Evolutionary conservation across 2,113 vertebrate genomes (phyloP).

Genomic region (Zapornia atra): DNA sequence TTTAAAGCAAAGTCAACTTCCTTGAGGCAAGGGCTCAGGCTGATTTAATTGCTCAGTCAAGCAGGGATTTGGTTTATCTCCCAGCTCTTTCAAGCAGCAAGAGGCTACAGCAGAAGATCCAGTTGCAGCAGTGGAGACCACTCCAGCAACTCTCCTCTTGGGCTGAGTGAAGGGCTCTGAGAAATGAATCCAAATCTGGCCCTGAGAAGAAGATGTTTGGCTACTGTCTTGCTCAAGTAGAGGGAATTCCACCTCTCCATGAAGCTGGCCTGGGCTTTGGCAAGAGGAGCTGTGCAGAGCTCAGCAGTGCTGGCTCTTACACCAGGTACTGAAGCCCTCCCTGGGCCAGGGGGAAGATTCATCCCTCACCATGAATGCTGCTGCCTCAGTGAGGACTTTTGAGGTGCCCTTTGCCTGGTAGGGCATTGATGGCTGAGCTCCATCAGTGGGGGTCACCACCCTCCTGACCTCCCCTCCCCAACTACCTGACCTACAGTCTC

Average conservation of each 20-base stretch:
- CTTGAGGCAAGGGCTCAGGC: not conserved
- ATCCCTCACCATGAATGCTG: not conserved
- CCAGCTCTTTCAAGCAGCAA: not conserved
- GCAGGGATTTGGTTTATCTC: not conserved
- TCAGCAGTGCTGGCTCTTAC: not conserved
- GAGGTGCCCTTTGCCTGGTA: not conserved
- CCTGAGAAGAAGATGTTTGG: not conserved
- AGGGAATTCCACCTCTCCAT: not conserved
- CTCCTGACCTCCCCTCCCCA: not conserved
- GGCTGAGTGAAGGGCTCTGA: not conserved
- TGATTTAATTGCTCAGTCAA: not conserved
- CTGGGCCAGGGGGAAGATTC: not conserved
- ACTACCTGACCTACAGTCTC: not conserved
- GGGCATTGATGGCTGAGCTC: rapidly evolving
- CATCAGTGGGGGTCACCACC: not conserved
- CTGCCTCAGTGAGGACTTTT: not conserved
- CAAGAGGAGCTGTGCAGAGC: not conserved
- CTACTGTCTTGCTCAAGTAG: not conserved
- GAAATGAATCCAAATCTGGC: not conserved
- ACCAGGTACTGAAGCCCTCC: not conserved
- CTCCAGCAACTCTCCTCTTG: not conserved
- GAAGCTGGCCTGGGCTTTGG: not conserved
- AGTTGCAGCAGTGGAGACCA: not conserved
- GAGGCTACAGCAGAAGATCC: not conserved
- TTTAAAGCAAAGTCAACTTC: not conserved